These are phyloP conservation scores for Coecobrya sp. DNA, from an alignment of 2,888 invertebrate genomes.

Conservation along the genomic window DNA sequence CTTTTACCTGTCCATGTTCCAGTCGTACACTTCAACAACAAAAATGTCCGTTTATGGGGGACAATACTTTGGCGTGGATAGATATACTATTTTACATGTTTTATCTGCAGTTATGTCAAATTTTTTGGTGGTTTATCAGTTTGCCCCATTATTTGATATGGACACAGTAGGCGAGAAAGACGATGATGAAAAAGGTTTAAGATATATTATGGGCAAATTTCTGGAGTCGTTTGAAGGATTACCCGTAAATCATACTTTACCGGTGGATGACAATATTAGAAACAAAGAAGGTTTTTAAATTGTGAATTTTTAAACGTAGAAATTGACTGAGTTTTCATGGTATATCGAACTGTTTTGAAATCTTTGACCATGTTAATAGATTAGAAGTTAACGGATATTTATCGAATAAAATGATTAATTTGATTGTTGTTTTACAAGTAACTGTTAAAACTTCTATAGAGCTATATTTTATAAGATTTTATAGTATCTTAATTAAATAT, in stretches of 20 bases:
- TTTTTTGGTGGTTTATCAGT: slow-evolving; percentile 66
- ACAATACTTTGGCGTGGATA: slow-evolving; percentile 32
- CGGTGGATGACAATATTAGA: not conserved
- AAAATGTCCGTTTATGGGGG: slow-evolving; percentile 54
- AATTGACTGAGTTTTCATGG: too few relatives aligned
- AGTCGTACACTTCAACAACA: slow-evolving; percentile 52
- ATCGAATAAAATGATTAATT: too few relatives aligned
- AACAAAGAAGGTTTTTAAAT: not conserved
- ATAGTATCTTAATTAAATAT: too few relatives aligned
- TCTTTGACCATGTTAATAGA: too few relatives aligned
- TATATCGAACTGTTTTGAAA: too few relatives aligned
- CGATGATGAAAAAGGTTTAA: too few relatives aligned
- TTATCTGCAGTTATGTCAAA: slow-evolving; percentile 58
- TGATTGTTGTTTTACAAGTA: too few relatives aligned
- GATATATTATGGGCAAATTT: not conserved
- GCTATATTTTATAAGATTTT: too few relatives aligned
- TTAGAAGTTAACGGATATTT: too few relatives aligned
- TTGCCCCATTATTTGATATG: slow-evolving; percentile 50
- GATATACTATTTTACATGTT: slow-evolving; percentile 60
- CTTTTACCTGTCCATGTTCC: slow-evolving; percentile 66
- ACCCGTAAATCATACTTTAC: not conserved
- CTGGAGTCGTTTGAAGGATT: slow-evolving; percentile 48
- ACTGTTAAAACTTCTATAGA: too few relatives aligned
- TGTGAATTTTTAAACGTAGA: too few relatives aligned
- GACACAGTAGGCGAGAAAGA: slow-evolving; percentile 40